Percentiles rank a stretch among this genome's conserved stretches.
Conservation (phyloP, 2,888 invertebrate species). For the Ochropleura plecta region DNA sequence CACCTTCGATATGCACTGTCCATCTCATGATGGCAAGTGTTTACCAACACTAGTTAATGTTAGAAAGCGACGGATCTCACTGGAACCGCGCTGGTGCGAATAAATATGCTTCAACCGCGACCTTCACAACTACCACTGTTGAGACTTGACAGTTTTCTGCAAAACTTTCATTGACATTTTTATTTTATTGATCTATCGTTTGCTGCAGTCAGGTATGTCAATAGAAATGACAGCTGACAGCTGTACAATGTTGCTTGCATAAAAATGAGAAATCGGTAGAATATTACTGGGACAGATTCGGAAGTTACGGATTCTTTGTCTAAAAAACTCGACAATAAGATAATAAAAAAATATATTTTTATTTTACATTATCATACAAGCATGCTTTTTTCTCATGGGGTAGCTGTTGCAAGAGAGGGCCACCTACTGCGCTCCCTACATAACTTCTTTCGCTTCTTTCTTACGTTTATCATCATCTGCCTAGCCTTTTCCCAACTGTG, state of each 20-base stretch:
- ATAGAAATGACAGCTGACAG: not conserved
- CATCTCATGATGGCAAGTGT: constrained; percentile 92
- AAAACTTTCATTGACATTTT: constrained; percentile 36
- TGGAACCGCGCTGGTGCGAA: constrained; percentile 28
- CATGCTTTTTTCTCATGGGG: too few species aligned
- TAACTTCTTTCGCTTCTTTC: not conserved
- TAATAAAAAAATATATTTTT: too few species aligned
- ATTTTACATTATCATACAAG: too few species aligned
- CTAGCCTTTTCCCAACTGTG: too few species aligned
- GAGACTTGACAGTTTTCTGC: constrained; percentile 42
- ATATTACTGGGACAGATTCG: not conserved
- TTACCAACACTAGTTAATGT: constrained; percentile 35
- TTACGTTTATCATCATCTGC: too few species aligned
- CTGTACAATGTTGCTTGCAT: constrained; percentile 5
- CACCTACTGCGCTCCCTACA: too few species aligned
- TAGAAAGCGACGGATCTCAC: constrained; percentile 24
- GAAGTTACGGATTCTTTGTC: not conserved
- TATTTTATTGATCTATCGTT: constrained; percentile 49
- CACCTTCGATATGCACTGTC: constrained; percentile 96
- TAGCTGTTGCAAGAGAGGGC: too few species aligned
- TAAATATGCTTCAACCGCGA: constrained; percentile 5
- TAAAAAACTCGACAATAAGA: not conserved
- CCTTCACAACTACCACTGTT: constrained; percentile 4
- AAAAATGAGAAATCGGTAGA: constrained; percentile 3
- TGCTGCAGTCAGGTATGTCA: constrained; percentile 32